Evolutionary conservation across 2,888 invertebrate species (phyloP), one percentile per base, ranked within the genome.

Genomic region (Erebia aethiops): DNA sequence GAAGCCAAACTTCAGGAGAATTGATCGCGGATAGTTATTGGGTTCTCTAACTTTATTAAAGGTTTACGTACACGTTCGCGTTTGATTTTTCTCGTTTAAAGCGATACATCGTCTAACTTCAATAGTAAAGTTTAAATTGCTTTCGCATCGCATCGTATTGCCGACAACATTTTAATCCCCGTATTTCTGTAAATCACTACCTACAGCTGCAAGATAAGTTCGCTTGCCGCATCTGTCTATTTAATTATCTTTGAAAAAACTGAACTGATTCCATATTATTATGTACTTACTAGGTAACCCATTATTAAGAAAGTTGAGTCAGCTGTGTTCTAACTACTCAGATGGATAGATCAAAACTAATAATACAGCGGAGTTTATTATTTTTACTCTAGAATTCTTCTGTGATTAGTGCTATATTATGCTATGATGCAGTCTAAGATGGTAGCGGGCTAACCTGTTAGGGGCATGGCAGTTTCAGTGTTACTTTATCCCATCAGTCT

Each of bases 81-180:
- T 14, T 21, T 11, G 49, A 21, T 49, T 46, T 62, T 62, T 62
- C 43, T 46, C 18, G 61, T 61, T 57, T 46, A 13, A 11, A 61
- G 61, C 61, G 43, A 16, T 61, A 43, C 43, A 43, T 61, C 16
- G 61, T 7, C 16, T 43, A 26, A 35, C 35, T 58, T 35, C n/a
- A 58, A n/a, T 58, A 58, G 35, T 58, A 58, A 58, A 58, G 54
- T 54, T 54, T 60, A 60, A 60, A 43, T 61, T 16, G 43, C 57
- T 26, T 57, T 35, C 14, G 14, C 26, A 57, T 57, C 21, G 21
- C 21, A 26, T 57, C 26, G n/a, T n/a, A n/a, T n/a, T n/a, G 26
- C 14, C 35, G 57, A 14, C 8, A 3, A 58, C 35, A 21, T 57
- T 57, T 52, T 18, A 21, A 57, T 57, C 26, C n/a, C 57, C 35